Conservation (phyloP, 2,888 invertebrate genomes). For the Drosophila paucipuncta region DNA sequence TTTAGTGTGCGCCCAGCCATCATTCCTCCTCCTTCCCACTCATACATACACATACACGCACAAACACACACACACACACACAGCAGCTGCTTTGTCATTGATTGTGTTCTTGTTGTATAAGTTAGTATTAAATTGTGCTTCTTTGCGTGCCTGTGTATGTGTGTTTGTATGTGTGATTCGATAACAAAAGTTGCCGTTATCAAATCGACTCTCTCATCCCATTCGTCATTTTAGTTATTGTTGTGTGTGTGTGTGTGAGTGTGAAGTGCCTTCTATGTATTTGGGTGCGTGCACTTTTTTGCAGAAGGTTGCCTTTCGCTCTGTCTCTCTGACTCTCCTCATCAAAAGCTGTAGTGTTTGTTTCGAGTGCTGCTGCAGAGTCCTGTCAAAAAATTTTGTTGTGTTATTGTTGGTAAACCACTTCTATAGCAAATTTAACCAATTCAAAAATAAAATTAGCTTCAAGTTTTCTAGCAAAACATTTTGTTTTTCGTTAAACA, state of each 20-base stretch:
- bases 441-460: constrained; percentile 23
- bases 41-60: background rate
- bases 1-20: background rate
- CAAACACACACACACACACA: constrained; percentile 4
- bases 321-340: constrained; percentile 7
- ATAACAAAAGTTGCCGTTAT: constrained; percentile 19
- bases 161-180: constrained; percentile 11
- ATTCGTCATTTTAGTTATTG: constrained; percentile 19
- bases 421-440: constrained; percentile 46
- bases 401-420: constrained; percentile 43
- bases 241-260: constrained; percentile 18
- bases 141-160: constrained; percentile 11
- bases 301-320: constrained; percentile 49
- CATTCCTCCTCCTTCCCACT: background rate
- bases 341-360: constrained; percentile 55
- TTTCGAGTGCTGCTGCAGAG: constrained; percentile 53
- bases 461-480: constrained; percentile 37
- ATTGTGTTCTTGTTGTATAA: constrained; percentile 43
- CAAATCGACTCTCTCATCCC: background rate
- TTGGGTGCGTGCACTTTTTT: constrained; percentile 32
- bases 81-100: constrained; percentile 39
- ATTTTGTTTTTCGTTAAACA: constrained; percentile 42
- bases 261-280: constrained; percentile 14
- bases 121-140: constrained; percentile 49
- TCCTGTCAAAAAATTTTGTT: constrained; percentile 56